phyloP scores from a whole-genome alignment of 37 sponge, comb jelly and placozoan genomes.

The Mnemiopsis leidyi region DNA sequence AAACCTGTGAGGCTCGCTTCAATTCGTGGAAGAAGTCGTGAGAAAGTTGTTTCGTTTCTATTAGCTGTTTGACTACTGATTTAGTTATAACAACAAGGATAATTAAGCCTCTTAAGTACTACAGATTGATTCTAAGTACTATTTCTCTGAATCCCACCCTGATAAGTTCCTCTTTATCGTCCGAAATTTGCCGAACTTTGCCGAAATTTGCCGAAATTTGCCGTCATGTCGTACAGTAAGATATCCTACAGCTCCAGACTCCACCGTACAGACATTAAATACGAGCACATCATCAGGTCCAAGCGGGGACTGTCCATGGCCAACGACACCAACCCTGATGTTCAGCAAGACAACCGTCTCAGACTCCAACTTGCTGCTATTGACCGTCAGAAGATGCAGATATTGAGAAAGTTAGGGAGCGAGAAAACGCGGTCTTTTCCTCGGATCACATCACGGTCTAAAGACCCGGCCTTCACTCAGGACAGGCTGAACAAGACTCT shows the following conservation, averaged over 20 bases:
- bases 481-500: constrained; percentile 10
- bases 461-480: neutral
- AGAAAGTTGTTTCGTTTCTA: neutral
- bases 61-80: neutral
- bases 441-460: neutral
- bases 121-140: neutral
- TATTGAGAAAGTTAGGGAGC: neutral
- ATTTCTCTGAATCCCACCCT: neutral
- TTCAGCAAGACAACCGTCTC: neutral
- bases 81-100: neutral
- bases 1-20: neutral
- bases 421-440: neutral
- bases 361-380: constrained; percentile 1
- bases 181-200: neutral
- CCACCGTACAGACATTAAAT: constrained; percentile 19
- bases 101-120: neutral
- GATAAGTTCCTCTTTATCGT: neutral
- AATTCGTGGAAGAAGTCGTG: neutral
- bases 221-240: constrained; percentile 18
- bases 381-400: constrained; percentile 6
- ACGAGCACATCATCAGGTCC: constrained; percentile 50
- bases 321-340: constrained; percentile 21
- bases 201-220: too few species aligned
- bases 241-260: constrained; percentile 7
- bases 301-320: constrained; percentile 9